These are phyloP conservation scores for Hedya salicella DNA, from an alignment of 2,888 invertebrate genomes.

Conservation along the genomic window DNA sequence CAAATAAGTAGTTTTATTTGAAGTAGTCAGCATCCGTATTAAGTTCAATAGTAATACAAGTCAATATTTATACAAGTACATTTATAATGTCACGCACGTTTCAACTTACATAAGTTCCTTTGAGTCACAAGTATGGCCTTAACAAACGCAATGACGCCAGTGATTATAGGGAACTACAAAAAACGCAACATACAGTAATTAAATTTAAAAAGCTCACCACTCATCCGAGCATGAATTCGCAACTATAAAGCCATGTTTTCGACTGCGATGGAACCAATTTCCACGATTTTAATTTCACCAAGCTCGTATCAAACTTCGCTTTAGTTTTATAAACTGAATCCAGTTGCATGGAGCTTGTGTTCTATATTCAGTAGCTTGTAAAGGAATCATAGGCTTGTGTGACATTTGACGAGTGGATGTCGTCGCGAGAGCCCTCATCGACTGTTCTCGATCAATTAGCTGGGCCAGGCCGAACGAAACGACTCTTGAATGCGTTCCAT, in stretches of 20 bases:
- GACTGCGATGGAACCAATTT: constrained; percentile 39
- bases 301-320: neutral
- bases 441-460: constrained; percentile 36
- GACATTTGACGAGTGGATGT: neutral
- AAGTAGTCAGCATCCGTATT: no score
- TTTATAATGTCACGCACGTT: no score
- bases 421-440: constrained; percentile 17
- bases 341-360: neutral
- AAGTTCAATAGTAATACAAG: no score
- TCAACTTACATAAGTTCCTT: no score
- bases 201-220: constrained; percentile 24
- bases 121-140: no score
- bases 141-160: no score
- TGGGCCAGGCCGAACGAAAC: constrained; percentile 15
- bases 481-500: constrained; percentile 27
- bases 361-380: neutral
- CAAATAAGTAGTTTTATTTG: no score
- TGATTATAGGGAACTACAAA: neutral
- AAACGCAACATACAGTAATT: constrained; percentile 6
- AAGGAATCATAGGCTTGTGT: constrained; percentile 1
- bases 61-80: no score
- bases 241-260: constrained; percentile 32
- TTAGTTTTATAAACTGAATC: constrained; percentile 3
- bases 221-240: constrained; percentile 16
- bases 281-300: neutral